A percentile compares a stretch with the other conserved stretches of the same genome.
These are phyloP conservation scores for Xerus rutilus DNA, from an alignment of 2,797 vertebrate genomes.

Conservation along the genomic window DNA sequence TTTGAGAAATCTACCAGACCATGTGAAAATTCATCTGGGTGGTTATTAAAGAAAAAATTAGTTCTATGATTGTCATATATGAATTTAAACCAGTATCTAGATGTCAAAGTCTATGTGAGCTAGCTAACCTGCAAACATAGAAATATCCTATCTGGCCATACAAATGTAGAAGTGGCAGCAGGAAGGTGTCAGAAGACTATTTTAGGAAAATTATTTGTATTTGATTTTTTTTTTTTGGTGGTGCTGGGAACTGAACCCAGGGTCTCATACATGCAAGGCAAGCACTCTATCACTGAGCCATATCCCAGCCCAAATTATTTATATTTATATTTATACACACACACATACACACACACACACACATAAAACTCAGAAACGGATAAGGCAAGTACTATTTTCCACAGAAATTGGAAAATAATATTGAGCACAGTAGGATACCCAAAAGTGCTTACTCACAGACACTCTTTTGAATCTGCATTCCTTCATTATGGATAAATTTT, in stretches of 20 bases:
- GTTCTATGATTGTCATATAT: neutral
- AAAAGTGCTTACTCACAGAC: neutral
- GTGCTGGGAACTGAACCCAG: too few relatives aligned
- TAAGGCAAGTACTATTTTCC: constrained; percentile 37
- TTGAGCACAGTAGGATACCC: neutral
- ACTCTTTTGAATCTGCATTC: neutral
- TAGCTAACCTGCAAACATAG: neutral
- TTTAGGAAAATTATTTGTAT: constrained; percentile 32
- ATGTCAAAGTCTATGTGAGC: neutral
- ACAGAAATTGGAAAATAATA: neutral
- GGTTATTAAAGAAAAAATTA: neutral
- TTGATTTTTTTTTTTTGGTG: too few relatives aligned
- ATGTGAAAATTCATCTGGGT: constrained; percentile 20
- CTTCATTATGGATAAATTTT: neutral
- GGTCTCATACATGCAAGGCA: too few relatives aligned
- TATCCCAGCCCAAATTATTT: neutral
- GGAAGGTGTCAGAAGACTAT: neutral
- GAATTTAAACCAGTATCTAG: neutral
- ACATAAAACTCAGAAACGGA: neutral
- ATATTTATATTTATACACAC: neutral
- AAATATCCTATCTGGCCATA: neutral
- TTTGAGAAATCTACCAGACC: constrained; percentile 16
- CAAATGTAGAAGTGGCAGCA: neutral
- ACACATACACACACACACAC: too few relatives aligned
- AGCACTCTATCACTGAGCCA: too few relatives aligned